Evolutionary conservation across 2,888 invertebrate species (phyloP).

Genomic region (Cyclophora albipunctata): DNA sequence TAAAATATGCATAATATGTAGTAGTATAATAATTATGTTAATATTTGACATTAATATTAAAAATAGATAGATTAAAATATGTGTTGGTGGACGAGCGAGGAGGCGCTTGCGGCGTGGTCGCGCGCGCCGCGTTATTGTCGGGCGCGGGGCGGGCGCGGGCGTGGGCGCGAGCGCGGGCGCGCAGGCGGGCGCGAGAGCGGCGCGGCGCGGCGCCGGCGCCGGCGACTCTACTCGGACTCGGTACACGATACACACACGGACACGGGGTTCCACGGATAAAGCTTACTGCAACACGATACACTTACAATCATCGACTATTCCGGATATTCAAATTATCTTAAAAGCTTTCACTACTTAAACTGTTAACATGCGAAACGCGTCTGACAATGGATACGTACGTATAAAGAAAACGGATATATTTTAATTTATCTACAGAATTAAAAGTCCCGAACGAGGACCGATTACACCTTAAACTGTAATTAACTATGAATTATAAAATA

Average conservation of each 20-base stretch:
- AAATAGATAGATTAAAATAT: constrained; percentile 75
- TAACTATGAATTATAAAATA: constrained; percentile 72
- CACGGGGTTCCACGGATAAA: constrained; percentile 25
- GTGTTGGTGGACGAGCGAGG: constrained; percentile 70
- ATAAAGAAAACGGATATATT: constrained; percentile 37
- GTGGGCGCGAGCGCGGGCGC: constrained; percentile 15
- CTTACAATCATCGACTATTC: constrained; percentile 25
- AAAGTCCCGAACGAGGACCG: constrained; percentile 53
- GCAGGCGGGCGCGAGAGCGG: constrained; percentile 10
- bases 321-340: constrained; percentile 29
- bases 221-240: constrained; percentile 24
- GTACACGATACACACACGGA: constrained; percentile 9
- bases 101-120: constrained; percentile 42
- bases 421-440: constrained; percentile 44
- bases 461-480: constrained; percentile 64
- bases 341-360: constrained; percentile 45
- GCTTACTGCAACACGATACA: constrained; percentile 35
- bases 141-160: constrained; percentile 7
- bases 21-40: constrained; percentile 72
- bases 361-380: constrained; percentile 38
- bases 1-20: constrained; percentile 70
- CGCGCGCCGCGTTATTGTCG: constrained; percentile 50
- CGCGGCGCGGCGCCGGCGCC: constrained; percentile 17
- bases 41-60: constrained; percentile 75
- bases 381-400: constrained; percentile 28